Evolutionary conservation across 2,888 invertebrate species (phyloP), one percentile per base, ranked within the genome.

Genomic region (Barypeithes pellucidus): DNA sequence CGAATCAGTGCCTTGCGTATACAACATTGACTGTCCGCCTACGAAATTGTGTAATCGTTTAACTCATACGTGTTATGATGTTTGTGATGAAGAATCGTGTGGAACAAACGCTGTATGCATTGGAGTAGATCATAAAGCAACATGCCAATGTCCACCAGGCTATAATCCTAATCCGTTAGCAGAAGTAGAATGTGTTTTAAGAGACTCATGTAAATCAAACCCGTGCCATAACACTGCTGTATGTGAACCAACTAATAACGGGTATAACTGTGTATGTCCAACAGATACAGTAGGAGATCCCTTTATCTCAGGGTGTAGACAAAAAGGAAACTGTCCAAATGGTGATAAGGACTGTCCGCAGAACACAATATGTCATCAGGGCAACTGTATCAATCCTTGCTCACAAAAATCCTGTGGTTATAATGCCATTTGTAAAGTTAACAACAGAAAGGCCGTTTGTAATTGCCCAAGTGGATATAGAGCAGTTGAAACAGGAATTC

Each of bases 21-120:
- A 95, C 83, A 95, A 95, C 81, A 90, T 91, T 59, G 95, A 95
- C 82, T 96, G 96, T 82, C 92, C 93, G 36, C 87, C 91, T 0
- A 89, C 91, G 70, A 93, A 96, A 83, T 86, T 95, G 66, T 96
- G 96, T 83, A 93, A 96, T 82, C 89, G 96, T 65, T 87, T 95
- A 82, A 93, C 93, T 0, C 93, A 95, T 82, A 92, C 92, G 20
- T 97, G 96, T 81, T 90, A 91, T 80, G 92, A 94, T 83, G 94
- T 93, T 7, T 96, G 96, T 82, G 90, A 91, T 76, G 92, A 93
- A 83, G 92, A 93, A 78, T 91, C 94, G 1, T 97, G 96, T 81
- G 96, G 96, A 0, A 90, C 90, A 16, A 95, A 96, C 85, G 95
- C 96, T 8, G 94, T 96, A 14, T 97, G 97, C 83, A 91, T 96